Evolutionary conservation across 2,797 vertebrate species (phyloP).

Genomic region (Luscinia luscinia): DNA sequence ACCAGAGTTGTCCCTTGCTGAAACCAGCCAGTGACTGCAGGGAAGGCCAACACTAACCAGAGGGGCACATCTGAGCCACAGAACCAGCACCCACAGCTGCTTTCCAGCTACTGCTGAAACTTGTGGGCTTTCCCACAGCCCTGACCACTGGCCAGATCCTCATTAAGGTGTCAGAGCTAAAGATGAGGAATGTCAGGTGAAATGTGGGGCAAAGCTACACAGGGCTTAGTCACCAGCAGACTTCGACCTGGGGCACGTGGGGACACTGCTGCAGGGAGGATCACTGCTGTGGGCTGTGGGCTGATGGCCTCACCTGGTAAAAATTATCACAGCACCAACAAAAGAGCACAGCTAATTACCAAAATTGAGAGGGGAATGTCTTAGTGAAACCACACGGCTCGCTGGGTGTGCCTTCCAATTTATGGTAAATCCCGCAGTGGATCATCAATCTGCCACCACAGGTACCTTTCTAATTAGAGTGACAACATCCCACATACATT

Average conservation of each 20-base stretch:
- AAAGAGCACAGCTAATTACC: background rate
- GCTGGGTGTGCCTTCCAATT: background rate
- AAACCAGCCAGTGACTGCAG: background rate
- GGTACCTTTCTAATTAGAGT: background rate
- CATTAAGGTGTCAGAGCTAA: background rate
- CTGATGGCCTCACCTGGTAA: background rate
- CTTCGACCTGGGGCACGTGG: background rate
- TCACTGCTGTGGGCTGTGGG: background rate
- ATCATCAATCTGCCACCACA: background rate
- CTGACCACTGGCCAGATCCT: background rate
- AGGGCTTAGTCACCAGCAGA: background rate
- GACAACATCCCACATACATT: background rate
- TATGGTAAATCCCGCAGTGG: background rate
- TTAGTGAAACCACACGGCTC: background rate
- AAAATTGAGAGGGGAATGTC: background rate
- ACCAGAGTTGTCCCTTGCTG: background rate
- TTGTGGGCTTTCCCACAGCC: background rate
- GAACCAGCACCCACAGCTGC: background rate
- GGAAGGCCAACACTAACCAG: background rate
- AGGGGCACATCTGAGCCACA: background rate
- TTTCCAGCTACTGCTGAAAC: background rate
- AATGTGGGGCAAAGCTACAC: background rate
- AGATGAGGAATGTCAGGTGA: background rate
- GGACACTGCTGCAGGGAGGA: background rate
- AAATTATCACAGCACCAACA: background rate